Conservation (phyloP, 2,113 vertebrate genomes). For the Limanda limanda region DNA sequence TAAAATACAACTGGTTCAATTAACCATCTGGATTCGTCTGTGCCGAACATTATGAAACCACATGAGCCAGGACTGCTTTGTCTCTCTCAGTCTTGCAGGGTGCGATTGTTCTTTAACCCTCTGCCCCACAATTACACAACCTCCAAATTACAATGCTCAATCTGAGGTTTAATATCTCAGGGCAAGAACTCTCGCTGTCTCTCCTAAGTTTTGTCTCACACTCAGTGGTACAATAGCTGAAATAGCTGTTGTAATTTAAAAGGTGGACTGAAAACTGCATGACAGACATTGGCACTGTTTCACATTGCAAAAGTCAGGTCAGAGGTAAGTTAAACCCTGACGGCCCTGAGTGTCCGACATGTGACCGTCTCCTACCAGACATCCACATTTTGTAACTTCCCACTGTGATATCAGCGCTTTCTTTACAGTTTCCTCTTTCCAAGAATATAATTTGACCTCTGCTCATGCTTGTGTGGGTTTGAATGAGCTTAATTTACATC, state of each 20-base stretch:
- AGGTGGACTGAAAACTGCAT: background rate
- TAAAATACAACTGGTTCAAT: conserved; percentile 33
- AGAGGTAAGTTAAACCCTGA: background rate
- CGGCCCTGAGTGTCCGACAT: conserved; percentile 19
- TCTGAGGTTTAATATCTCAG: conserved; percentile 53
- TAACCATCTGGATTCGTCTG: conserved; percentile 59
- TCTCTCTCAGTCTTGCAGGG: conserved; percentile 33
- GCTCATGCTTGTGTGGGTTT: background rate
- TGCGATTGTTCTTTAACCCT: conserved; percentile 52
- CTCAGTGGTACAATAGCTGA: no score
- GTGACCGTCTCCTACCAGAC: conserved; percentile 51
- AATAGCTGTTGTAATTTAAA: conserved; percentile 8
- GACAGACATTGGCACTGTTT: background rate
- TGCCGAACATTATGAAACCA: conserved; percentile 47
- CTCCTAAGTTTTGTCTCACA: background rate
- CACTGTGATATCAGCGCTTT: conserved; percentile 42
- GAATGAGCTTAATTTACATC: background rate
- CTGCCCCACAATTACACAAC: conserved; percentile 51
- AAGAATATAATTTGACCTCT: background rate
- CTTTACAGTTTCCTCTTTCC: conserved; percentile 24
- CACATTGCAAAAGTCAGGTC: background rate
- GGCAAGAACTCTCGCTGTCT: conserved; percentile 19
- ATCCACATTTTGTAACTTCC: conserved; percentile 25
- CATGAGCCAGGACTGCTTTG: conserved; percentile 40
- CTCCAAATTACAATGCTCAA: conserved; percentile 60